These are phyloP conservation scores for Acanthurus tractus DNA, from an alignment of 2,797 vertebrate species.

Conservation along the genomic window DNA sequence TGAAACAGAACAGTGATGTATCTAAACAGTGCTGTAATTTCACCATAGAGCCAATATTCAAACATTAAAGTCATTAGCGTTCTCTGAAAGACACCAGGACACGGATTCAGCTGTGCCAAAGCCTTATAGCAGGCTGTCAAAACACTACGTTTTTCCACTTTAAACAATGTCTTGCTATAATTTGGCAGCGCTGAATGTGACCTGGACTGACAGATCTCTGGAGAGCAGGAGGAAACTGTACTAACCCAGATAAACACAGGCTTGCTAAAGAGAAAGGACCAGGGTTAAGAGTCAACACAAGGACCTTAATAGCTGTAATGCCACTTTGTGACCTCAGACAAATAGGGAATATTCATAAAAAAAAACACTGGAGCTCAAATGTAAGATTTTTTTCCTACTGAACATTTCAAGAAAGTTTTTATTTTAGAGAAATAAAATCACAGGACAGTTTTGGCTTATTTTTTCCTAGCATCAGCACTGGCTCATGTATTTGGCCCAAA, in stretches of 20 bases:
- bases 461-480: not conserved
- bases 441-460: not conserved
- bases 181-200: constrained; percentile 30
- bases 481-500: not conserved
- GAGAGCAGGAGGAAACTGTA: constrained; percentile 37
- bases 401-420: not conserved
- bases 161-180: constrained; percentile 30
- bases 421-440: not conserved
- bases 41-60: not conserved
- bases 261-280: constrained; percentile 16
- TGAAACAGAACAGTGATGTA: not conserved
- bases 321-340: constrained; percentile 23
- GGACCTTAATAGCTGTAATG: not conserved
- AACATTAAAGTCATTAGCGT: not conserved
- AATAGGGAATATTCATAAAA: constrained; percentile 1
- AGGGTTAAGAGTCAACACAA: not conserved
- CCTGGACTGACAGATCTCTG: constrained; percentile 25
- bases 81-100: not conserved
- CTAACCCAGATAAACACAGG: constrained; percentile 16
- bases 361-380: not conserved
- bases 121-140: not conserved
- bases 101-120: not conserved
- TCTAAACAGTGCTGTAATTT: not conserved
- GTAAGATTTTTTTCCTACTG: not conserved
- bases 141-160: not conserved